phyloP scores from a whole-genome alignment of 2,888 invertebrate species.

The Cheilosia grossa region DNA sequence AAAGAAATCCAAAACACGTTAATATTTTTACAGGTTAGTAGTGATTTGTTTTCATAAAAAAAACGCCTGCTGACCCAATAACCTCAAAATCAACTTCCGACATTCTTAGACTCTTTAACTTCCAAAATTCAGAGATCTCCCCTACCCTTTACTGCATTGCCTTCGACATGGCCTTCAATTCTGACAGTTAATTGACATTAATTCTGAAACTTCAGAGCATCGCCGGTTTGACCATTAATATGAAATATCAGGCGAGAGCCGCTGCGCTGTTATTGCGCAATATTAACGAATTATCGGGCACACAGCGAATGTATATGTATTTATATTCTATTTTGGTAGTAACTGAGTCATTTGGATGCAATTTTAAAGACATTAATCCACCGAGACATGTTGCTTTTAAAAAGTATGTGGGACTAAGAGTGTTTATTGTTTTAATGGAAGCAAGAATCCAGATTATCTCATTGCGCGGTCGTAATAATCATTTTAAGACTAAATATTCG shows the following conservation, averaged over 20 bases:
- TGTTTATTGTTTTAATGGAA: slow-evolving; percentile 59
- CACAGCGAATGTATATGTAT: slow-evolving; percentile 2
- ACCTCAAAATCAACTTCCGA: not conserved
- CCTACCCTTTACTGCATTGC: not conserved
- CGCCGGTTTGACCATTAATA: not conserved
- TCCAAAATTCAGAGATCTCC: not conserved
- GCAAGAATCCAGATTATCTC: slow-evolving; percentile 45
- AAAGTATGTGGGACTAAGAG: slow-evolving; percentile 50
- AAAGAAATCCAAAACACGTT: no score
- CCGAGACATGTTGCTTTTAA: slow-evolving; percentile 49
- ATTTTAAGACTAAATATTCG: slow-evolving; percentile 6
- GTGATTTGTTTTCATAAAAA: not conserved
- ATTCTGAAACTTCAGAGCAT: slow-evolving; percentile 19
- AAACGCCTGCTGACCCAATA: not conserved
- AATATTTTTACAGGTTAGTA: no score
- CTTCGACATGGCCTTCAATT: slow-evolving; percentile 1
- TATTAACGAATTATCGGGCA: slow-evolving; percentile 25
- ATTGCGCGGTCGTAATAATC: slow-evolving; percentile 29
- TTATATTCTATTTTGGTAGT: slow-evolving; percentile 56
- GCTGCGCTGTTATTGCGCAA: slow-evolving; percentile 15
- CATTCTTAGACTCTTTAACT: not conserved
- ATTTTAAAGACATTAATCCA: slow-evolving; percentile 42
- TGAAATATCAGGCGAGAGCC: slow-evolving; percentile 9
- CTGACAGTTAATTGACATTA: slow-evolving; percentile 20
- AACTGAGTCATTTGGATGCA: slow-evolving; percentile 56